These are phyloP conservation scores for Nymphalis polychloros DNA, from an alignment of 2,888 invertebrate species.

Conservation along the genomic window DNA sequence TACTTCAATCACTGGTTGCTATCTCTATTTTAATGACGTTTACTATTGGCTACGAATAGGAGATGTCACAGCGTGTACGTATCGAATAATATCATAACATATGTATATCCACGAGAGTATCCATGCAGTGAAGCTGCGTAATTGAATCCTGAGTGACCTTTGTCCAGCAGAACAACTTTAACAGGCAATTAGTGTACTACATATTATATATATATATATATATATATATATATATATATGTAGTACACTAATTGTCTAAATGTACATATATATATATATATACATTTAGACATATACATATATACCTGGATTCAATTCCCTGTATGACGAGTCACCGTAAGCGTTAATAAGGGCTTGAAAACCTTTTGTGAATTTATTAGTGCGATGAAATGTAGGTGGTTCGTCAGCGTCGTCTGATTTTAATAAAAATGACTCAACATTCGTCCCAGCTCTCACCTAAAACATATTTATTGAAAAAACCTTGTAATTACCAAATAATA, in stretches of 20 bases:
- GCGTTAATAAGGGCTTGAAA: conserved; percentile 96
- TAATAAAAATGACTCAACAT: conserved; percentile 93
- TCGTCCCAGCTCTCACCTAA: conserved; percentile 82
- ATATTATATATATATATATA: not conserved
- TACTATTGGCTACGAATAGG: too few relatives aligned
- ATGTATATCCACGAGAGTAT: too few relatives aligned
- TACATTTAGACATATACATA: not conserved
- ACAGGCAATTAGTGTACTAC: not conserved
- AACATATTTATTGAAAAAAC: too few relatives aligned
- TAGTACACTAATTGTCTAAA: too few relatives aligned
- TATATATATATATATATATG: conserved; percentile 57
- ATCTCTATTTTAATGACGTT: too few relatives aligned
- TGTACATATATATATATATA: not conserved
- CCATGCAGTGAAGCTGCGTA: too few relatives aligned
- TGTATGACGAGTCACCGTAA: conserved; percentile 94
- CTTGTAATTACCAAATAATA: too few relatives aligned
- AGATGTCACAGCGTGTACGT: too few relatives aligned
- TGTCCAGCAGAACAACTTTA: too few relatives aligned
- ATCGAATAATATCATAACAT: too few relatives aligned
- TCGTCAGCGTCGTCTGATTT: conserved; percentile 85
- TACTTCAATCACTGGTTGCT: too few relatives aligned
- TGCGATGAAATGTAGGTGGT: conserved; percentile 94
- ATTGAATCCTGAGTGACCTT: too few relatives aligned
- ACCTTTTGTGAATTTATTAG: conserved; percentile 94
- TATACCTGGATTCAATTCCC: conserved; percentile 93